Base-by-base conservation (phyloP, 2,113 vertebrate species). In the Mesoclemmys tuberculata region DNA sequence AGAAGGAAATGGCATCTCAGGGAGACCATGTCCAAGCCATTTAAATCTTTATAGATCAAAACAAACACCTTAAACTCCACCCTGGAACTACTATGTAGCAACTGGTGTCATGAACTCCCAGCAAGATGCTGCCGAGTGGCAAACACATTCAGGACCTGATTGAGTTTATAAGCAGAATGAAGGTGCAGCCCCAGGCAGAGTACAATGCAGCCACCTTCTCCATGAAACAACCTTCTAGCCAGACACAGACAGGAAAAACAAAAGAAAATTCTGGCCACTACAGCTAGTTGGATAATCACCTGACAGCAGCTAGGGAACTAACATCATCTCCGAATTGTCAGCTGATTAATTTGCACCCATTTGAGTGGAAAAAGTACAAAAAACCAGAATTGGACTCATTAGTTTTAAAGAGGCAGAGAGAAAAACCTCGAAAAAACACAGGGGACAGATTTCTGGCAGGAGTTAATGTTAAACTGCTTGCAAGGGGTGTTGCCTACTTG, bases 361-460 rank as follows among this genome's bases (percentile, higher is more conserved):
- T 85, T 68, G 6, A 16, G 16, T 85, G 35, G 5, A 16, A 87
- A 52, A 95, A 86, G 52, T 90, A 0, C 4, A 64, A 80, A 91
- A 48, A 92, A 58, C 0, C 1, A 61, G 58, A 7, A 89, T 24
- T 58, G 52, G 58, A 29, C 49, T 80, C 21, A 13, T 38, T 24
- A 83, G 71, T 38, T 10, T 31, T 44, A 51, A 18, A 93, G 87
- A 94, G 31, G 21, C 29, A 6, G 31, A 74, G 49, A 96, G 55
- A 94, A 94, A 94, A 44, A 6, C 21, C 71, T 86, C 41, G 49
- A 85, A 94, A 97, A 93, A 64, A 6, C 80, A 71, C 31, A 86
- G 77, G 83, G 64, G 64, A 77, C 58, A 93, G 78, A 88, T n/a
- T 79, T 83, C 44, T 84, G 84, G 78, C 3, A 1, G 21, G 56